A percentile compares a stretch with the other conserved stretches of the same genome.
Conservation (phyloP, 2,113 vertebrate genomes). For the Chionis minor region DNA sequence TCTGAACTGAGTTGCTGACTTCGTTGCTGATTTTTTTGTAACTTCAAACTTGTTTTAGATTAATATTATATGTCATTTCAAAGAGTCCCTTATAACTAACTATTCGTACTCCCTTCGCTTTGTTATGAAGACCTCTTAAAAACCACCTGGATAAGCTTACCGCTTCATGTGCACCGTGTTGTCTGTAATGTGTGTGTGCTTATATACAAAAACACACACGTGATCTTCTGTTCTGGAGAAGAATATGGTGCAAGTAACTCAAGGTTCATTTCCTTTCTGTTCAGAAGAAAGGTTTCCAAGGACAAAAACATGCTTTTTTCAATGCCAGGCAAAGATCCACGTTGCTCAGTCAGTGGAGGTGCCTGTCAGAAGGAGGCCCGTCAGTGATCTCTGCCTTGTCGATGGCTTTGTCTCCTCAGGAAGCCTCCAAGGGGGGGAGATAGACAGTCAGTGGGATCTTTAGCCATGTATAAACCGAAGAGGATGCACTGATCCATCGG, state of each 20-base stretch:
- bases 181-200: background rate
- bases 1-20: background rate
- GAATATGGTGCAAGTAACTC: background rate
- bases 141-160: background rate
- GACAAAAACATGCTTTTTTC: background rate
- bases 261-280: background rate
- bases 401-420: background rate
- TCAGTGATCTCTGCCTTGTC: background rate
- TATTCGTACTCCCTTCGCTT: background rate
- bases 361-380: background rate
- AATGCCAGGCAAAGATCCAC: background rate
- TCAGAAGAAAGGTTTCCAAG: background rate
- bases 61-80: background rate
- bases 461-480: background rate
- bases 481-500: background rate
- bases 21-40: background rate
- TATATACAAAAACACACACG: background rate
- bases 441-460: background rate
- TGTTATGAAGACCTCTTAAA: background rate
- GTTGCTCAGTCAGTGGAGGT: background rate
- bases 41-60: background rate
- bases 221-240: background rate
- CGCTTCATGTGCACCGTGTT: background rate
- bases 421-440: background rate
- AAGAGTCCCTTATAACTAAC: background rate